Conservation (phyloP, 30 jellyfish, hydroid and myxozoan genomes). For the Pseudorhiza aurosa region DNA sequence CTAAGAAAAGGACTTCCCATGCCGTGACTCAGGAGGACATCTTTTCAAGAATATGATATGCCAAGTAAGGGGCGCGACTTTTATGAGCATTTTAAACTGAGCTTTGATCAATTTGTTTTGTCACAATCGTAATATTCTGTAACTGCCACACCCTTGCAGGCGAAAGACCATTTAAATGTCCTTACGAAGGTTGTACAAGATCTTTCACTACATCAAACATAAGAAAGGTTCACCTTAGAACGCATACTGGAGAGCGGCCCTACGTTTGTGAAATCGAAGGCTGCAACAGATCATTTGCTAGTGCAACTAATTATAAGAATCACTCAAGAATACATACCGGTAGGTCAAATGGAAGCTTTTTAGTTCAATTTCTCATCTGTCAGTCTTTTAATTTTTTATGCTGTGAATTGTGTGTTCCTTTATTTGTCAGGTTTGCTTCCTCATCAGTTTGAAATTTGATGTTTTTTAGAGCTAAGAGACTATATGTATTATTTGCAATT, state of each 20-base stretch:
- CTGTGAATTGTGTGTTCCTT: too few relatives aligned
- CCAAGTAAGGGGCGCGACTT: too few relatives aligned
- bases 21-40: too few relatives aligned
- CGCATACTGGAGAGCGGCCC: constrained; percentile 98
- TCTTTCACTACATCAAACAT: constrained; percentile 95
- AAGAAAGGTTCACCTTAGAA: constrained; percentile 92
- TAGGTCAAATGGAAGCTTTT: constrained; percentile 4
- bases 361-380: neutral
- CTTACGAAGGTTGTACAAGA: constrained; percentile 89
- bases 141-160: constrained; percentile 48
- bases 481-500: too few relatives aligned
- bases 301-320: constrained; percentile 96
- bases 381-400: too few relatives aligned
- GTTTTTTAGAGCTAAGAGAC: too few relatives aligned
- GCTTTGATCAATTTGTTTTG: too few relatives aligned
- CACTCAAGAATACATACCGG: constrained; percentile 98
- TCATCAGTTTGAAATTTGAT: too few relatives aligned
- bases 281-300: constrained; percentile 93
- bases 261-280: constrained; percentile 93
- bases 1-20: too few relatives aligned
- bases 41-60: too few relatives aligned
- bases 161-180: constrained; percentile 93
- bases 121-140: neutral
- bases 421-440: too few relatives aligned
- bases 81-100: too few relatives aligned